A percentile compares a stretch with the other conserved stretches of the same genome.
These are phyloP conservation scores for Adoxophyes honmai DNA, from an alignment of 1,140 invertebrate genomes.

Conservation along the genomic window DNA sequence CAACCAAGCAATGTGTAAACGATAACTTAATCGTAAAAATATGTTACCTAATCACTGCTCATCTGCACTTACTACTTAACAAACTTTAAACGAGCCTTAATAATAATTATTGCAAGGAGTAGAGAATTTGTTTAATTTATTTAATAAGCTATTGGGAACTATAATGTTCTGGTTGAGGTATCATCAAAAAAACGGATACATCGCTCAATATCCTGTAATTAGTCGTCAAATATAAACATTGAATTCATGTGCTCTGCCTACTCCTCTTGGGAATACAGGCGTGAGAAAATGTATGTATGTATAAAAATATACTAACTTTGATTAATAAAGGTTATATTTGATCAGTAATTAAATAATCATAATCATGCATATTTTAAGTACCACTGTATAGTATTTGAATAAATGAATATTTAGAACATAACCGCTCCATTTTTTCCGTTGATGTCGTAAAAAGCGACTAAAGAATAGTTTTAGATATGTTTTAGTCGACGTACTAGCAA, in stretches of 20 bases:
- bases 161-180: slow-evolving; percentile 1
- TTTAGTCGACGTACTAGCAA: too few relatives aligned
- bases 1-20: not conserved
- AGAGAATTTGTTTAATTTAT: not conserved
- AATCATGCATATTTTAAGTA: not conserved
- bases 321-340: too few relatives aligned
- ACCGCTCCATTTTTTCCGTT: too few relatives aligned
- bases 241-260: not conserved
- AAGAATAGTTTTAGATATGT: too few relatives aligned
- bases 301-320: not conserved
- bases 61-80: not conserved
- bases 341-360: too few relatives aligned
- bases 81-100: not conserved
- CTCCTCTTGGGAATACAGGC: too few relatives aligned
- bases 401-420: not conserved
- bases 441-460: too few relatives aligned
- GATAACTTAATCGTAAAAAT: not conserved
- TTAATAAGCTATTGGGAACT: not conserved
- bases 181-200: not conserved
- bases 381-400: not conserved
- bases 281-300: too few relatives aligned
- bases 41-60: not conserved
- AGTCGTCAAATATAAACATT: not conserved
- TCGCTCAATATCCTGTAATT: slow-evolving; percentile 1
- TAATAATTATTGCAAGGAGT: not conserved